Percentiles rank a stretch among this genome's conserved stretches.
Conservation (phyloP, 2,888 invertebrate genomes). For the Dinocampus coccinellae region DNA sequence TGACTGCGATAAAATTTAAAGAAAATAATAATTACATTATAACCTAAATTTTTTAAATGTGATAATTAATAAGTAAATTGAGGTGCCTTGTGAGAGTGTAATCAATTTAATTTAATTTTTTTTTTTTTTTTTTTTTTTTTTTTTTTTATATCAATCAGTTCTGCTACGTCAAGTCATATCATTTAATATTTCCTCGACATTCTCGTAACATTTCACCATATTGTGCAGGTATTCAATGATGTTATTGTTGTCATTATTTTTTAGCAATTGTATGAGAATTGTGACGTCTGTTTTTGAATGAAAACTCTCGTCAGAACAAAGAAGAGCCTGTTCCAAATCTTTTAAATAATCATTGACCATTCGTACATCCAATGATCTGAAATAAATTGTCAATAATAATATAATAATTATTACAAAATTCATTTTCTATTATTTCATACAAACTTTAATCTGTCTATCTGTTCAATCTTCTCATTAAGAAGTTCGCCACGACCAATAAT, state of each 20-base stretch:
- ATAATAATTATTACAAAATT: slow-evolving; percentile 2
- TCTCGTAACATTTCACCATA: slow-evolving; percentile 55
- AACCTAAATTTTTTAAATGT: slow-evolving; percentile 12
- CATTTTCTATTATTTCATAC: slow-evolving; percentile 17
- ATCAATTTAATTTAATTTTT: neutral
- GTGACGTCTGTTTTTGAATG: slow-evolving; percentile 56
- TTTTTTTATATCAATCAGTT: neutral
- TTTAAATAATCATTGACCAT: slow-evolving; percentile 60
- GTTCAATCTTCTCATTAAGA: slow-evolving; percentile 52
- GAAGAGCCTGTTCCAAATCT: slow-evolving; percentile 57
- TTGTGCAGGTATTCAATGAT: slow-evolving; percentile 48
- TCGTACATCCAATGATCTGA: slow-evolving; percentile 55
- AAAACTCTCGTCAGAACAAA: slow-evolving; percentile 54
- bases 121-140: no score
- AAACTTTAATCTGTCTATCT: slow-evolving; percentile 47
- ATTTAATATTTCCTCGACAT: slow-evolving; percentile 53
- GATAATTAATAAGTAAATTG: slow-evolving; percentile 6
- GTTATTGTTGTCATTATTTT: slow-evolving; percentile 28
- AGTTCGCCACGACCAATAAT: slow-evolving; percentile 44
- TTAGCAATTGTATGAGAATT: slow-evolving; percentile 43
- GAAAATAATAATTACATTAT: neutral
- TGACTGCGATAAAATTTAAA: slow-evolving; percentile 45
- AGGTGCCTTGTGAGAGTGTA: slow-evolving; percentile 19
- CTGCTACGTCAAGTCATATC: slow-evolving; percentile 38
- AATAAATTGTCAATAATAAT: slow-evolving; percentile 36